Evolutionary conservation across 2,113 vertebrate genomes (phyloP).

Genomic region (Zapornia atra): DNA sequence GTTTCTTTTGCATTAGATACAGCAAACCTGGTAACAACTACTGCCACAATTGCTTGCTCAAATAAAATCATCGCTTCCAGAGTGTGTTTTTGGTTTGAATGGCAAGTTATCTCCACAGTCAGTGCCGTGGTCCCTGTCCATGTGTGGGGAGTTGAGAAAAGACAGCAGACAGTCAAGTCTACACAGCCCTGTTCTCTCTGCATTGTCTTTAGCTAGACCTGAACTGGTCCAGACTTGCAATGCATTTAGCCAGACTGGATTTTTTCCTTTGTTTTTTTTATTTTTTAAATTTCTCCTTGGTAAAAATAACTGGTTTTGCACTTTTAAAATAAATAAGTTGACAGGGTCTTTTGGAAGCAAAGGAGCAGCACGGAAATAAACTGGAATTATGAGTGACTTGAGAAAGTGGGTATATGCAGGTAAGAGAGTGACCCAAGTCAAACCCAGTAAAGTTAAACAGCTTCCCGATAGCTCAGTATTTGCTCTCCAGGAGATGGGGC

Average conservation of each 20-base stretch:
- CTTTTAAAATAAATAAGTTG: background rate
- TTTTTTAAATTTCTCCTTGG: background rate
- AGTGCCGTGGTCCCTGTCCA: background rate
- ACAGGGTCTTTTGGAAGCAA: background rate
- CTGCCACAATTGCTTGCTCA: background rate
- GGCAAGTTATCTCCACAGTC: background rate
- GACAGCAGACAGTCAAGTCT: background rate
- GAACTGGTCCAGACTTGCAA: background rate
- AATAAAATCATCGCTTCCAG: background rate
- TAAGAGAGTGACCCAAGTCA: background rate
- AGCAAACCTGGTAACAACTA: background rate
- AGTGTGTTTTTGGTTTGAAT: background rate
- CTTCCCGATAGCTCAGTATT: background rate
- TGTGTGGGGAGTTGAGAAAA: fast-evolving
- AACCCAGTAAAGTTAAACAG: background rate
- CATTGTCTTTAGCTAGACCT: background rate
- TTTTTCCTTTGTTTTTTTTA: background rate
- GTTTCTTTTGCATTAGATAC: background rate
- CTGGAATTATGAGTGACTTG: background rate
- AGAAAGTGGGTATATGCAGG: background rate
- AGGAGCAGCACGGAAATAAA: background rate
- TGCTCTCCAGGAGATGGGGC: background rate
- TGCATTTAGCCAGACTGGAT: background rate
- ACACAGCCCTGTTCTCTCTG: background rate
- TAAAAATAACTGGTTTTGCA: background rate